Percentiles rank a stretch among this genome's conserved stretches.
Evolutionary conservation across 2,888 invertebrate species (phyloP).

Genomic region (Scaptomyza parva): DNA sequence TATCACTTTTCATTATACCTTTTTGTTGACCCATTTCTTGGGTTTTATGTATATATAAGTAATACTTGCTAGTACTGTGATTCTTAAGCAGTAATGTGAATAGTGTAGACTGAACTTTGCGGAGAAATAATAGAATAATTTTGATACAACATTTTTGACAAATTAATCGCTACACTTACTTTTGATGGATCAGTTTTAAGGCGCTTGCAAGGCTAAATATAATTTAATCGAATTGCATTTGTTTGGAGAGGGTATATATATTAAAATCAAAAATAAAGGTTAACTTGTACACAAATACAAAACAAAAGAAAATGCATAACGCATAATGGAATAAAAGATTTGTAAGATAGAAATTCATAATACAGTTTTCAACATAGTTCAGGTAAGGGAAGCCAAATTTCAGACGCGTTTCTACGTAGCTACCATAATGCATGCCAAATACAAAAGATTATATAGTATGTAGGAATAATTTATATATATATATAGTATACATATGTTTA

Average conservation of each 20-base stretch:
- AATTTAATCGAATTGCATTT: constrained; percentile 39
- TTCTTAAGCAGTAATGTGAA: not conserved
- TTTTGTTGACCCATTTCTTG: too few species aligned
- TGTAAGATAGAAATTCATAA: constrained; percentile 23
- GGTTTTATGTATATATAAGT: too few species aligned
- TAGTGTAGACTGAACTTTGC: not conserved
- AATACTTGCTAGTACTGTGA: not conserved
- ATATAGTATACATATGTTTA: constrained; percentile 12
- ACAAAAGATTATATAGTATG: constrained; percentile 20
- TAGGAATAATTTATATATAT: constrained; percentile 20
- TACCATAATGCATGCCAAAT: constrained; percentile 56
- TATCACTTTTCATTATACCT: too few species aligned
- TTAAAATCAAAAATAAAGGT: constrained; percentile 24
- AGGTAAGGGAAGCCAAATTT: constrained; percentile 45
- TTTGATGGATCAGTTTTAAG: constrained; percentile 75
- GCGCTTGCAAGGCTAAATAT: constrained; percentile 79
- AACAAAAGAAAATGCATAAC: constrained; percentile 38
- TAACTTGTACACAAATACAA: constrained; percentile 28
- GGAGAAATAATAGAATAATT: constrained; percentile 12
- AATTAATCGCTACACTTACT: constrained; percentile 73
- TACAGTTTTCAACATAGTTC: constrained; percentile 20
- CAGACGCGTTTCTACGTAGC: constrained; percentile 53
- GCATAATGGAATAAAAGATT: constrained; percentile 57
- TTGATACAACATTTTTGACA: constrained; percentile 22
- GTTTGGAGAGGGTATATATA: constrained; percentile 7